These are phyloP conservation scores for Trichonephila clavipes DNA, from an alignment of 1,140 invertebrate genomes.

Conservation along the genomic window DNA sequence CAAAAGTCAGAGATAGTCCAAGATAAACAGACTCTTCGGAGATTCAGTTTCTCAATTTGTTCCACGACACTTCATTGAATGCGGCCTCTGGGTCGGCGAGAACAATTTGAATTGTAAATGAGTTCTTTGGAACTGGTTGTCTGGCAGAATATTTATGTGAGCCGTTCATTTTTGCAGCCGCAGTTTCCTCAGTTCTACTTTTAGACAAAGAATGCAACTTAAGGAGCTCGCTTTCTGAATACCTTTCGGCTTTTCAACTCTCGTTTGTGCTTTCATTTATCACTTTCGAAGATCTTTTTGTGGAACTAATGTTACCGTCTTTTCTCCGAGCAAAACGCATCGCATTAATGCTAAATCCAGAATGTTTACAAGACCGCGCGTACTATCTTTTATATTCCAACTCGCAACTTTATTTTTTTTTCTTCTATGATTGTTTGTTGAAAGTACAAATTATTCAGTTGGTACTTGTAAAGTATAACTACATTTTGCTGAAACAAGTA, in stretches of 20 bases:
- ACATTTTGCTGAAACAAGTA: no score
- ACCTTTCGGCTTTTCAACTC: conserved; percentile 23
- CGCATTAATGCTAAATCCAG: neutral
- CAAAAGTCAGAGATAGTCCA: conserved; percentile 59
- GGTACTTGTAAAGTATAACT: no score
- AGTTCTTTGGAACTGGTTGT: conserved; percentile 36
- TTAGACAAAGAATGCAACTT: conserved; percentile 7
- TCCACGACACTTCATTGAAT: conserved; percentile 28
- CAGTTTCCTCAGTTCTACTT: neutral
- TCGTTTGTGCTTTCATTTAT: conserved; percentile 4
- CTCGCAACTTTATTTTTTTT: no score
- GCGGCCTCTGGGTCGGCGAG: neutral
- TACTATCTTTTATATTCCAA: no score
- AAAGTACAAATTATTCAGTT: no score
- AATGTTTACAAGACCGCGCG: neutral
- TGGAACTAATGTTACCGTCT: conserved; percentile 12
- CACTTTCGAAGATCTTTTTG: conserved; percentile 24
- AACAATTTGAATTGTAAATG: conserved; percentile 57
- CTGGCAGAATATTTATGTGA: conserved; percentile 54
- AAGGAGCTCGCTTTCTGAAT: neutral
- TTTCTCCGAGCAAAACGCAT: neutral
- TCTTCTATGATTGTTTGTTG: no score
- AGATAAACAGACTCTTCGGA: conserved; percentile 54
- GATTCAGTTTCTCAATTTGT: conserved; percentile 63
- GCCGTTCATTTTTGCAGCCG: conserved; percentile 49